Conservation (phyloP, 2,888 invertebrate genomes). For the Clanis bilineata region DNA sequence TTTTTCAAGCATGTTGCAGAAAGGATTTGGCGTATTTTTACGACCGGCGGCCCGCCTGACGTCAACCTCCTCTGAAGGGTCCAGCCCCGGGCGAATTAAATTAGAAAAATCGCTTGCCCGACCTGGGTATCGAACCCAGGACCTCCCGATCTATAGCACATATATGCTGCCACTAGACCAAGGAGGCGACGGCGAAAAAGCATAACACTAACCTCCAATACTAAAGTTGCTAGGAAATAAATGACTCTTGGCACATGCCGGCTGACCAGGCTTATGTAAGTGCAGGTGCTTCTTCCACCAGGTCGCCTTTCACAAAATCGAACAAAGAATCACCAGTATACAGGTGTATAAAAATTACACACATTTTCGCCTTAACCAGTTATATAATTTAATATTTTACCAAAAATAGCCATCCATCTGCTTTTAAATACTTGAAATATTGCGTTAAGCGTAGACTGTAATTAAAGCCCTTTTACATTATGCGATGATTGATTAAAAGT, state of each 20-base stretch:
- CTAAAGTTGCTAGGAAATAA: neutral
- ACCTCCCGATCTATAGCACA: too few species aligned
- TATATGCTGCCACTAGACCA: too few species aligned
- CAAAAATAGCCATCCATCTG: neutral
- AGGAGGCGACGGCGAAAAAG: too few species aligned
- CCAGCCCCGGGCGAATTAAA: too few species aligned
- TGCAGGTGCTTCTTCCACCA: conserved; percentile 11
- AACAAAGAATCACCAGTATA: conserved; percentile 12
- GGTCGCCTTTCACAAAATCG: neutral
- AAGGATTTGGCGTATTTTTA: too few species aligned
- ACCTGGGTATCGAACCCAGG: too few species aligned
- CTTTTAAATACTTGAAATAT: neutral
- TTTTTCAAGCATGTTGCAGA: too few species aligned
- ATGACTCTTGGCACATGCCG: neutral
- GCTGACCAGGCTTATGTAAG: neutral
- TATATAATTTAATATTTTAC: neutral
- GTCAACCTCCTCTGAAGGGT: too few species aligned
- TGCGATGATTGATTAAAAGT: too few species aligned
- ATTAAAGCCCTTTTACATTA: neutral
- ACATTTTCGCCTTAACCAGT: neutral
- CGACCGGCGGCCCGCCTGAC: too few species aligned
- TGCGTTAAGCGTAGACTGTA: neutral
- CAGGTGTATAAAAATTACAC: neutral
- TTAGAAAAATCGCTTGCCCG: too few species aligned
- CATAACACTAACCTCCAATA: neutral